phyloP scores from a whole-genome alignment of 2,888 invertebrate species.

The Baccha elongata region DNA sequence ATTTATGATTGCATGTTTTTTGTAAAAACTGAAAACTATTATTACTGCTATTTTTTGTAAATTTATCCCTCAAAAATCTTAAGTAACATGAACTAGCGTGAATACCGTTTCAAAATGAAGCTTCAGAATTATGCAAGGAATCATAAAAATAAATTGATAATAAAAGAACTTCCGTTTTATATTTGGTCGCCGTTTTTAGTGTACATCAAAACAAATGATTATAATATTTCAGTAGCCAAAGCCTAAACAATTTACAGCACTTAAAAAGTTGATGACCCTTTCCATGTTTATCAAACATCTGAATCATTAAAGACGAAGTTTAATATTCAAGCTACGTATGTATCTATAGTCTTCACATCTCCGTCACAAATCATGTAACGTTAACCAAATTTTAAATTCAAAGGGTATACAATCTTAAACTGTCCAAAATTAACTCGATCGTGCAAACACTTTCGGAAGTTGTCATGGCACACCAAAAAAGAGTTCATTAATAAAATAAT shows the following conservation, averaged over 20 bases:
- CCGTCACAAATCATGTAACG: slow-evolving; percentile 6
- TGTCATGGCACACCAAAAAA: slow-evolving; percentile 15
- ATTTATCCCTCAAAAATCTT: too few species aligned
- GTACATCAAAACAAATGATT: not conserved
- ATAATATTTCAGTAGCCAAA: slow-evolving; percentile 39
- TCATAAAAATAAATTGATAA: too few species aligned
- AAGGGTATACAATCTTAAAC: slow-evolving; percentile 13
- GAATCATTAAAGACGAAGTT: slow-evolving; percentile 10
- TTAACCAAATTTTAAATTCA: slow-evolving; percentile 26
- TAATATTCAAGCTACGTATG: slow-evolving; percentile 51
- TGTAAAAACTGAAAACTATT: too few species aligned
- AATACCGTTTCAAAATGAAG: too few species aligned
- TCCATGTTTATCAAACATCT: slow-evolving; percentile 37
- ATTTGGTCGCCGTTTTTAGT: not conserved
- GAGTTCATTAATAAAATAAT: slow-evolving; percentile 11
- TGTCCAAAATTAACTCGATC: slow-evolving; percentile 21
- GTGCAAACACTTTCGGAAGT: slow-evolving; percentile 28
- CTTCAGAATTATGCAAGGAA: too few species aligned
- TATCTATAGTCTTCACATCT: too few species aligned
- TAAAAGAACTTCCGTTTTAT: too few species aligned
- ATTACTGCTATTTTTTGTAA: too few species aligned
- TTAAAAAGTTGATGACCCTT: slow-evolving; percentile 48
- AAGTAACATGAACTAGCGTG: too few species aligned
- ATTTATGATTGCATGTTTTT: too few species aligned
- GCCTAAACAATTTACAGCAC: slow-evolving; percentile 17